These are phyloP conservation scores for Chamaetylas fuelleborni DNA, from an alignment of 2,113 vertebrate species.

Conservation along the genomic window DNA sequence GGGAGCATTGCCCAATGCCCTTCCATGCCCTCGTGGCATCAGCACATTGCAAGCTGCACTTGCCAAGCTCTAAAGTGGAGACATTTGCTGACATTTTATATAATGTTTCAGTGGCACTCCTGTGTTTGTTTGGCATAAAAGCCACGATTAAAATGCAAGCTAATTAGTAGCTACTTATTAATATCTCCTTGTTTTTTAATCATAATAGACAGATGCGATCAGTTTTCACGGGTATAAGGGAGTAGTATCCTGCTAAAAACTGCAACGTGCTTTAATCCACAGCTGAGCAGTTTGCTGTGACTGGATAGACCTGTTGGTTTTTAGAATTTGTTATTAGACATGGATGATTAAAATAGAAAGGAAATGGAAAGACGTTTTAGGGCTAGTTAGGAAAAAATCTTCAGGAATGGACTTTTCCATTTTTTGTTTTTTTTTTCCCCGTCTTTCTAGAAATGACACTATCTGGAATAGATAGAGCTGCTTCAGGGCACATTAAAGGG, in stretches of 20 bases:
- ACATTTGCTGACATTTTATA: conserved; percentile 27
- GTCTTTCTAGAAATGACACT: not conserved
- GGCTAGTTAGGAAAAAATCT: conserved; percentile 7
- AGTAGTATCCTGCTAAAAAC: not conserved
- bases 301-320: not conserved
- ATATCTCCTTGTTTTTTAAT: conserved; percentile 28
- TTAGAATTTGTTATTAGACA: not conserved
- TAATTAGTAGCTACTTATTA: conserved; percentile 39
- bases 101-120: conserved; percentile 3
- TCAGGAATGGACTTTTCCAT: not conserved
- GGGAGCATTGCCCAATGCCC: not conserved
- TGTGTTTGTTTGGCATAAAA: conserved; percentile 15
- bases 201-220: not conserved
- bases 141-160: not conserved
- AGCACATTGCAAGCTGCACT: not conserved
- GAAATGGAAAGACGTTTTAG: not conserved
- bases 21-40: not conserved
- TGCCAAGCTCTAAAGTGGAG: conserved; percentile 9
- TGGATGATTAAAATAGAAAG: not conserved
- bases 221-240: conserved; percentile 17
- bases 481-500: conserved; percentile 63
- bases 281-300: not conserved
- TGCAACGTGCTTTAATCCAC: not conserved
- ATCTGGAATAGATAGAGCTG: conserved; percentile 8
- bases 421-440: rapidly evolving